Conservation (phyloP, 35 echinoderm and acorn worm genomes). For the Ophiothrix spiculata region DNA sequence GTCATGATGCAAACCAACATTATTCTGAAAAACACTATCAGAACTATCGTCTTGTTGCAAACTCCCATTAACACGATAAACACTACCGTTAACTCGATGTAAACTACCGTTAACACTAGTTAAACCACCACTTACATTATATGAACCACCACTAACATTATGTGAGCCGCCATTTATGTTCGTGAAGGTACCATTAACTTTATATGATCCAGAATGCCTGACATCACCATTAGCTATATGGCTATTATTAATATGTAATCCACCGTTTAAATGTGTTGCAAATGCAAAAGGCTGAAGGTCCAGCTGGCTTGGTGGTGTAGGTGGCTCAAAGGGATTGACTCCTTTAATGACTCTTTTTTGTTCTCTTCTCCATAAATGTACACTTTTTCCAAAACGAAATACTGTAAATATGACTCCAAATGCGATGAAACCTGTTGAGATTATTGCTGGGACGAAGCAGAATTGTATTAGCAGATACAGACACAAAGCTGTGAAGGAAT, state of each 20-base stretch:
- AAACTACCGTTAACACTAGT: neutral
- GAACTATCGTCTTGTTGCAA: neutral
- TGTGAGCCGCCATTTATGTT: neutral
- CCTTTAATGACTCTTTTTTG: conserved; percentile 30
- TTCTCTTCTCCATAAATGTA: conserved; percentile 60
- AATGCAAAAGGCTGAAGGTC: too few species aligned
- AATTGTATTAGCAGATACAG: conserved; percentile 78
- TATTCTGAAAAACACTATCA: too few species aligned
- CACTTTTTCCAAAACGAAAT: conserved; percentile 57
- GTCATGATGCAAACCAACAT: too few species aligned
- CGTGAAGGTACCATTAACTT: neutral
- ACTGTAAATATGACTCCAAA: conserved; percentile 78
- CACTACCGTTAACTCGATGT: neutral
- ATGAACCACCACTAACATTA: neutral
- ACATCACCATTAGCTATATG: neutral
- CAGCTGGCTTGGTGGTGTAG: neutral
- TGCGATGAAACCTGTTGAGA: conserved; percentile 68
- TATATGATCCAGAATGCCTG: neutral
- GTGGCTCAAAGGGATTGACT: neutral
- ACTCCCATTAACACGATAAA: neutral
- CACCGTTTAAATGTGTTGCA: too few species aligned
- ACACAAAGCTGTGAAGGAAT: conserved; percentile 70
- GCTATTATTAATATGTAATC: neutral
- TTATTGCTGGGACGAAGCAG: conserved; percentile 57
- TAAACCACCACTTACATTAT: neutral